A percentile compares a stretch with the other conserved stretches of the same genome.
These are phyloP conservation scores for Sussaba pulchella DNA, from an alignment of 2,888 invertebrate species.

Conservation along the genomic window DNA sequence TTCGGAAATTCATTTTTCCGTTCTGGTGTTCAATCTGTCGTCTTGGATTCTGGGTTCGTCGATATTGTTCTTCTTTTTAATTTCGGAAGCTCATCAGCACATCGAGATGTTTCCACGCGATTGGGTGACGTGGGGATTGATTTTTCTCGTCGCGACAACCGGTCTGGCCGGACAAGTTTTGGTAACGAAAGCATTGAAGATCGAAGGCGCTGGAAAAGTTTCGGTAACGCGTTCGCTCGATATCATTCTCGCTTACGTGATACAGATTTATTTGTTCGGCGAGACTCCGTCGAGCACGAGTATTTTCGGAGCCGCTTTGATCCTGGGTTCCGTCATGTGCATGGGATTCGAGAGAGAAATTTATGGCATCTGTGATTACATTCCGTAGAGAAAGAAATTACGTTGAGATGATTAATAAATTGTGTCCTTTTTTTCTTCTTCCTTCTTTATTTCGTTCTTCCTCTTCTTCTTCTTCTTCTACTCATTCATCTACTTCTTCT, in stretches of 20 bases:
- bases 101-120: constrained; percentile 75
- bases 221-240: constrained; percentile 85
- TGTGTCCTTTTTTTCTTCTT: not conserved
- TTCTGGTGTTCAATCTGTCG: constrained; percentile 83
- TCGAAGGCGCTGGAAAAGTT: constrained; percentile 85
- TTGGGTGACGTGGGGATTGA: constrained; percentile 79
- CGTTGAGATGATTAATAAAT: no score
- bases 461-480: no score
- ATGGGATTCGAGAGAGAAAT: constrained; percentile 84
- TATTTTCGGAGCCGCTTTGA: constrained; percentile 82
- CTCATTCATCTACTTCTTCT: no score
- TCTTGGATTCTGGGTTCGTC: constrained; percentile 82
- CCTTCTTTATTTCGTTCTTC: not conserved
- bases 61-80: constrained; percentile 76
- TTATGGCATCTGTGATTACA: constrained; percentile 81
- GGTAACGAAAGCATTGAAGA: constrained; percentile 83
- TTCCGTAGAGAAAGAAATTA: constrained; percentile 75
- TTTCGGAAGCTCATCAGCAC: constrained; percentile 73
- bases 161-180: constrained; percentile 84
- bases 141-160: constrained; percentile 79
- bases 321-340: constrained; percentile 83
- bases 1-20: constrained; percentile 84
- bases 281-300: constrained; percentile 83
- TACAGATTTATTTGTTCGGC: constrained; percentile 84
- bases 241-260: constrained; percentile 84